Evolutionary conservation across 2,888 invertebrate species (phyloP).

Genomic region (Acrobasis consociella): DNA sequence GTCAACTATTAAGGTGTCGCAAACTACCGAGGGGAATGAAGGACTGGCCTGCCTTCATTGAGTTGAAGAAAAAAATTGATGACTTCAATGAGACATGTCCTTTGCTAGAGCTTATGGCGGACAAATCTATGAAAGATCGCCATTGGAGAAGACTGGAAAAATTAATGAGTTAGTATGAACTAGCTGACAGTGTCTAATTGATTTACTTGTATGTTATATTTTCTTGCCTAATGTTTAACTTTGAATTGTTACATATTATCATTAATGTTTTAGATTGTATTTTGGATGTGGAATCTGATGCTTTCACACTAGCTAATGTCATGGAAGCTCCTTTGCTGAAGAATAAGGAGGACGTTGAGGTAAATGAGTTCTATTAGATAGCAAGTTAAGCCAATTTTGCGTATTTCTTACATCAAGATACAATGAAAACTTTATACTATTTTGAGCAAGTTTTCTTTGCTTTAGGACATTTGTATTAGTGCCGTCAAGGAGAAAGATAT

Average conservation of each 20-base stretch:
- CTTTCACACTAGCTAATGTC: constrained; percentile 90
- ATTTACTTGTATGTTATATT: background rate
- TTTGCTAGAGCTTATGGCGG: constrained; percentile 92
- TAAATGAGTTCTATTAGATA: constrained; percentile 42
- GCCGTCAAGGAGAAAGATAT: constrained; percentile 96
- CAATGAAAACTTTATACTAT: too few relatives aligned
- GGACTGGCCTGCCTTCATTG: constrained; percentile 94
- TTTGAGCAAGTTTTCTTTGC: too few relatives aligned
- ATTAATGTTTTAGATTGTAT: constrained; percentile 71
- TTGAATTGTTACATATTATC: background rate
- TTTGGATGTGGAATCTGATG: constrained; percentile 90
- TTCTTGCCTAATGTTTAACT: too few relatives aligned
- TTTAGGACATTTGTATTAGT: constrained; percentile 92
- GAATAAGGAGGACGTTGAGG: constrained; percentile 94
- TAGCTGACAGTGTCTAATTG: background rate
- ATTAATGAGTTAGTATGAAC: constrained; percentile 61
- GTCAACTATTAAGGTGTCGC: constrained; percentile 84
- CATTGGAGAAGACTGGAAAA: constrained; percentile 87
- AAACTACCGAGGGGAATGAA: constrained; percentile 92
- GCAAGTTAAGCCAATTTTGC: too few relatives aligned
- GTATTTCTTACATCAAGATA: too few relatives aligned
- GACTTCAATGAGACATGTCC: constrained; percentile 95
- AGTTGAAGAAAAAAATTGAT: constrained; percentile 93
- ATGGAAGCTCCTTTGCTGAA: constrained; percentile 93
- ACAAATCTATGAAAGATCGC: constrained; percentile 91